Evolutionary conservation across 2,888 invertebrate genomes (phyloP), one percentile per base, ranked within the genome.

Genomic region (Gortyna flavago): DNA sequence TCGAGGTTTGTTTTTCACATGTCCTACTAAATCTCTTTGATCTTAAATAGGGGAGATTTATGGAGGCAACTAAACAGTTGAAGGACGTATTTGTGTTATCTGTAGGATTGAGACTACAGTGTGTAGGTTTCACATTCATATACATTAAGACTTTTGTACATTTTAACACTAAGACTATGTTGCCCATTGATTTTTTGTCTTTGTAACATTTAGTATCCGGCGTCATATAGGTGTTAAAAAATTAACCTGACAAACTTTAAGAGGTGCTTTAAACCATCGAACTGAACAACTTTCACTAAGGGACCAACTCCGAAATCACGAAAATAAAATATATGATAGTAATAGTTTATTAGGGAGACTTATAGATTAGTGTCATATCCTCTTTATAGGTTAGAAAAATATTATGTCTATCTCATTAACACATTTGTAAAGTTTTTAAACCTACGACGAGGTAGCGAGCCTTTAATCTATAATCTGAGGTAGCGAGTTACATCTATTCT

Each of bases 11-110:
- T 73, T 83, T 72, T 85, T 77, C 62, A 13, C 51, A 73, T 82
- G 70, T 83, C 62, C 54, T 71, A 64, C 61, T 82, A 82, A 82
- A 82, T 84, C 81, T 74, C 29, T 80, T 84, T 70, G 38, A 61
- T 82, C 70, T 74, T 66, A 74, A 51, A 67, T 66, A 41, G 57
- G 44, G 66, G 2, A 59, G 67, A 81, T 84, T 72, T 84, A 80
- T 80, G 38, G 44, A 57, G 38, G 38, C n/a, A 44, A 32, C 78
- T 59, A 69, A 79, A 68, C 68, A n/a, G 44, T 76, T 66, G 51
- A 51, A 59, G 41, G 51, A 57, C 13, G 8, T 57, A 18, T 74
- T 59, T 48, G 29, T 54, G 25, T 74, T 72, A 57, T 59, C 57
- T 11, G 9, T 51, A 8, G 29, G 29, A 51, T 54, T 75, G 9